A percentile compares a stretch with the other conserved stretches of the same genome.
Conservation (phyloP, 2,888 invertebrate genomes). For the Oscheius sp. region DNA sequence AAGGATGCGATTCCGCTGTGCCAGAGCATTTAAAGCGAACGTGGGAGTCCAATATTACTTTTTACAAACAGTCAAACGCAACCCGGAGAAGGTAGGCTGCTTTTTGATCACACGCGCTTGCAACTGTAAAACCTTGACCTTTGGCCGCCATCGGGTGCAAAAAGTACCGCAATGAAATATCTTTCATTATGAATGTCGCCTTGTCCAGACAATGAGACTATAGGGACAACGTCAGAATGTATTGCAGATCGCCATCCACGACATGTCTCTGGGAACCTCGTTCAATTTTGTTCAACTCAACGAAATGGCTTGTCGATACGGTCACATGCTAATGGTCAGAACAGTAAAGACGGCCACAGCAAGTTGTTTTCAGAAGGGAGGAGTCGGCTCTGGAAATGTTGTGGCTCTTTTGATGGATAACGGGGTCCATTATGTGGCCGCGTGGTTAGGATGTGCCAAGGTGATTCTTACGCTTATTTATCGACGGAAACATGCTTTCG, state of each 20-base stretch:
- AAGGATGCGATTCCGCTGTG: slow-evolving; percentile 28
- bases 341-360: background rate
- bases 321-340: slow-evolving; percentile 36
- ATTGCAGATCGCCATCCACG: slow-evolving; percentile 39
- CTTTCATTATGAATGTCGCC: background rate
- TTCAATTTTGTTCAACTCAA: slow-evolving; percentile 43
- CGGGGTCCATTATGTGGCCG: slow-evolving; percentile 87
- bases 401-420: slow-evolving; percentile 91
- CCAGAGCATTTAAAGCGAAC: slow-evolving; percentile 26
- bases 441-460: slow-evolving; percentile 91
- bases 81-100: slow-evolving; percentile 33
- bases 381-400: slow-evolving; percentile 81
- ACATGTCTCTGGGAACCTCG: slow-evolving; percentile 34
- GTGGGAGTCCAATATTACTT: slow-evolving; percentile 35
- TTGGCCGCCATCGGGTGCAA: background rate
- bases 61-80: slow-evolving; percentile 30
- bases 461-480: background rate
- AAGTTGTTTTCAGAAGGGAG: slow-evolving; percentile 28
- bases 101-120: background rate
- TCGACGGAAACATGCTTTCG: background rate
- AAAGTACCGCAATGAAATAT: background rate
- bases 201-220: background rate
- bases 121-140: background rate
- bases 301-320: slow-evolving; percentile 38
- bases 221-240: background rate